phyloP scores from a whole-genome alignment of 2,888 invertebrate species.

The Lobophora halterata region DNA sequence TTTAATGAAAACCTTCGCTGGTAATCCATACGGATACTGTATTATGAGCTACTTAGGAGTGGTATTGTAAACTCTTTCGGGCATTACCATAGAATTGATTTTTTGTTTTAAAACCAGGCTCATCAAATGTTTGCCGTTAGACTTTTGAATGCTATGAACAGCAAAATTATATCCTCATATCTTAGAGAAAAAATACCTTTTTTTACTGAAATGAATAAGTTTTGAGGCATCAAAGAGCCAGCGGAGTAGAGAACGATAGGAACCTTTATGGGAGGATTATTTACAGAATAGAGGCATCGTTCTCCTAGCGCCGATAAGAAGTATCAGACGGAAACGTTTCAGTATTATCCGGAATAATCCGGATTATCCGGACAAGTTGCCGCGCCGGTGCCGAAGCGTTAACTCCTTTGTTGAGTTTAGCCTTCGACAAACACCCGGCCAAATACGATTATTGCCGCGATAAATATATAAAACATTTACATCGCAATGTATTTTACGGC shows the following conservation, averaged over 20 bases:
- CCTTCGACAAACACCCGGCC: constrained; percentile 40
- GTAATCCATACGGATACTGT: constrained; percentile 38
- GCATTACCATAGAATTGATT: constrained; percentile 17
- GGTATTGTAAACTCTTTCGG: constrained; percentile 38
- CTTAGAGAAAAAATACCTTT: no score
- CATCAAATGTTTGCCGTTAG: no score
- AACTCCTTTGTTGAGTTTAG: constrained; percentile 44
- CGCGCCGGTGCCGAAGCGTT: constrained; percentile 40
- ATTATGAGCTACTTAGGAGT: constrained; percentile 38
- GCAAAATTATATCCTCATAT: no score
- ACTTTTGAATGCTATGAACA: no score
- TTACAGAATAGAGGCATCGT: constrained; percentile 41
- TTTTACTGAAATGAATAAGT: no score
- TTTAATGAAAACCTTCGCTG: constrained; percentile 57
- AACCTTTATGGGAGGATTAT: constrained; percentile 39
- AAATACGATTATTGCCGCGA: constrained; percentile 37
- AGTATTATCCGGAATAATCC: constrained; percentile 68
- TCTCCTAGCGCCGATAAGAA: constrained; percentile 44
- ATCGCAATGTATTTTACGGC: constrained; percentile 22
- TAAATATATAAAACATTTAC: constrained; percentile 26
- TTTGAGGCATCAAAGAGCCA: constrained; percentile 16
- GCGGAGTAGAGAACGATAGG: constrained; percentile 28
- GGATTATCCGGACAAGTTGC: constrained; percentile 63
- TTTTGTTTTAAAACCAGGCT: no score
- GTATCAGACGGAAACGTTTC: constrained; percentile 49